Base-by-base conservation (phyloP, 1,140 invertebrate genomes). In the Plutomurus gul region DNA sequence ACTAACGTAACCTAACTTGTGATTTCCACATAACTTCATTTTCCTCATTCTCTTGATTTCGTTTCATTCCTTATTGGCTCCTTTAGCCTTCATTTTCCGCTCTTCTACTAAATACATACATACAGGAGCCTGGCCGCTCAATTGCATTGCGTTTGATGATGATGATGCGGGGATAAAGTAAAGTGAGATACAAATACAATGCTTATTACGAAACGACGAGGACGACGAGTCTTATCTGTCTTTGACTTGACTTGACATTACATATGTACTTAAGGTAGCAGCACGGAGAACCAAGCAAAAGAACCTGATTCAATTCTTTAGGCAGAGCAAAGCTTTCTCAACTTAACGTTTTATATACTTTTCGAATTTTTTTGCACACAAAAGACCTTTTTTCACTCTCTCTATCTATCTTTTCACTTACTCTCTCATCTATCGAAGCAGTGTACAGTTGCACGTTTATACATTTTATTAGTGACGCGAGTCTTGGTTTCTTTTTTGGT, bases 1-100 rank as follows among this genome's bases (percentile, higher is more conserved):
- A 6, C 56, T 65, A 65, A 49, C 40, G 20, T 30, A 46, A 25
- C 39, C 27, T 47, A 49, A 46, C 60, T 78, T 78, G 56, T 75
- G 77, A 81, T 81, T 81, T 78, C 71, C 72, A 79, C 71, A 65
- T 79, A 79, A 79, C 78, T 75, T 65, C 49, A 79, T 80, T 77
- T 80, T 73, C 65, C 75, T 76, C 75, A 73, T 77, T 80, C 47
- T 74, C 65, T 72, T 80, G 75, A 80, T 80, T 77, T 77, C 74
- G 46, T 77, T 80, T 76, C 60, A 72, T 80, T 80, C 75, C 47
- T 77, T 72, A 76, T 73, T 77, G 70, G 46, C 47, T 76, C 39
- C 39, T 70, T 51, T 81, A 76, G 30, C 40, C 73, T 76, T 73
- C 72, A 79, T 79, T 79, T 79, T 76, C 78, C 47, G 56, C 72